Conservation (phyloP, 2,888 invertebrate species). For the Spodoptera exigua region DNA sequence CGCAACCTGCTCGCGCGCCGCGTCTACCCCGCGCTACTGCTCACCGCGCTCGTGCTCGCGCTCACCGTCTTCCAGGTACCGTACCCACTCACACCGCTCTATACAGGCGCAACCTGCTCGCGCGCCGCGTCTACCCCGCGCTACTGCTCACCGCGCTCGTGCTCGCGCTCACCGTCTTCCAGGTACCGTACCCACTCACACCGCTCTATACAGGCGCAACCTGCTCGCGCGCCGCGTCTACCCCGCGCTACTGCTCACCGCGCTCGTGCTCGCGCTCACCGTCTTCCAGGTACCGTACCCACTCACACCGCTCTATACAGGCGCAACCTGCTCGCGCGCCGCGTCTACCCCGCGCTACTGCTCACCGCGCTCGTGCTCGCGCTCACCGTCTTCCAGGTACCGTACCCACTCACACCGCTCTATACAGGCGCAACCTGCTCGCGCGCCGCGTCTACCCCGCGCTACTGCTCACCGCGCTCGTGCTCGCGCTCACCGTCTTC, state of each 20-base stretch:
- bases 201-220: constrained; percentile 99
- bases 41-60: constrained; percentile 89
- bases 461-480: constrained; percentile 86
- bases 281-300: constrained; percentile 93
- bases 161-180: constrained; percentile 95
- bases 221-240: constrained; percentile 90
- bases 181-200: constrained; percentile 99
- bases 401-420: constrained; percentile 99
- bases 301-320: constrained; percentile 95
- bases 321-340: constrained; percentile 88
- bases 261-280: constrained; percentile 92
- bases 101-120: constrained; percentile 88
- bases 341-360: constrained; percentile 88
- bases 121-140: constrained; percentile 84
- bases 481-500: constrained; percentile 93
- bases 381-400: constrained; percentile 96
- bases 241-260: constrained; percentile 90
- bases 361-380: constrained; percentile 96
- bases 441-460: constrained; percentile 84
- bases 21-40: constrained; percentile 89
- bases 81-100: constrained; percentile 94
- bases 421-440: constrained; percentile 99
- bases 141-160: constrained; percentile 95
- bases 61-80: constrained; percentile 94
- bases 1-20: constrained; percentile 92